These are phyloP conservation scores for Isichthys henryi DNA, from an alignment of 2,113 vertebrate genomes.

Conservation along the genomic window DNA sequence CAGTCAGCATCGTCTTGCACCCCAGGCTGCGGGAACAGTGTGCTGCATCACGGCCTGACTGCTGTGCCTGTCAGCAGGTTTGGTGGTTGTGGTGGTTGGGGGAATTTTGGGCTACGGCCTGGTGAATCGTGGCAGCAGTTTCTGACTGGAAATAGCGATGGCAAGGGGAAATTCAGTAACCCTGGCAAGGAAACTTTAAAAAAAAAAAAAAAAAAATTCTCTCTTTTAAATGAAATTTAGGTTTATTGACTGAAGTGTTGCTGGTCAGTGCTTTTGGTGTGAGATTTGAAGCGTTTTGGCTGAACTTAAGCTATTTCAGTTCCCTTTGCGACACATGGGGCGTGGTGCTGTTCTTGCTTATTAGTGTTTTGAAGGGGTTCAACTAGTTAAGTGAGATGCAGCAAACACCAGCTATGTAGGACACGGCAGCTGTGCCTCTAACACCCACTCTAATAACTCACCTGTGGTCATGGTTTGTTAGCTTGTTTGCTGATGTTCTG, in stretches of 20 bases:
- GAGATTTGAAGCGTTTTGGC: background rate
- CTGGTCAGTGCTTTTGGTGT: background rate
- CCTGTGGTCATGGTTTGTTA: background rate
- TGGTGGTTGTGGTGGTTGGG: background rate
- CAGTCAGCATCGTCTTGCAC: background rate
- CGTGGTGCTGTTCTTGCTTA: background rate
- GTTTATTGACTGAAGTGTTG: background rate
- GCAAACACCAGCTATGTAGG: background rate
- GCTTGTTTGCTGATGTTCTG: background rate
- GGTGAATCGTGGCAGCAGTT: background rate
- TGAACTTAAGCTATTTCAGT: background rate
- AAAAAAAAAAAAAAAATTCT: too few relatives aligned
- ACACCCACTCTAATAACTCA: background rate
- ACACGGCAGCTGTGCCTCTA: background rate
- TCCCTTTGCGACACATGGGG: background rate
- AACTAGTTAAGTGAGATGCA: background rate
- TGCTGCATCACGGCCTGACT: background rate
- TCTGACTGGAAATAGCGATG: background rate
- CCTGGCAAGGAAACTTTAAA: background rate
- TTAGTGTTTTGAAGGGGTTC: background rate
- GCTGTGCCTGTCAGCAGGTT: background rate
- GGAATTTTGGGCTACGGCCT: conserved; percentile 4
- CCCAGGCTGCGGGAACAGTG: background rate
- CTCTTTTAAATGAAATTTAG: background rate
- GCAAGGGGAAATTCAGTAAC: conserved; percentile 4